Evolutionary conservation across 2,888 invertebrate species (phyloP), one percentile per base, ranked within the genome.

Genomic region (Pachydiplax longipennis): DNA sequence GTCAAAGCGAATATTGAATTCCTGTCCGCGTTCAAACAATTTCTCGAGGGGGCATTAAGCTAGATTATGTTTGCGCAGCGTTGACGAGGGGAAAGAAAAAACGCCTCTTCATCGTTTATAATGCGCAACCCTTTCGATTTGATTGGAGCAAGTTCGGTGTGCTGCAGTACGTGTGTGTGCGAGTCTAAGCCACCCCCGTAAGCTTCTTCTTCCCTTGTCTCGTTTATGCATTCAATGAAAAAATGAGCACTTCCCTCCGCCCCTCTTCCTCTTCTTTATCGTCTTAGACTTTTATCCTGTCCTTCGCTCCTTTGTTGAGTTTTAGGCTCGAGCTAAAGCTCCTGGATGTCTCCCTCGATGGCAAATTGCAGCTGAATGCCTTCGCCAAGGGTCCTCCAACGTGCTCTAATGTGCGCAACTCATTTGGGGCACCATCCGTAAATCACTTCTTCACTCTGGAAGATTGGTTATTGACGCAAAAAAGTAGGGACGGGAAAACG

Each of bases 391-490:
- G 87, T 22, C 37, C 87, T 61, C 37, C 61, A 58, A 87, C 73
- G 73, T 87, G 58, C 87, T 61, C 65, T 87, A 87, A 87, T 87
- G 87, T 35, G 61, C 87, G 87, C 61, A 37, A 61, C 87, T 87
- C 87, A 61, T 87, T 87, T 31, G 83, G 31, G 22, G 58, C 13
- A 10, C 25, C 18, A 25, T 44, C 87, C 87, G 61, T 87, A 87
- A 87, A 87, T 87, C 87, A 87, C 87, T 87, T 87, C 61, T 61
- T 87, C 87, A 87, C 61, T 87, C 35, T 61, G 22, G 87, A n/a
- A 87, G 87, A 87, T 87, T 87, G 87, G 87, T 87, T 87, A 87
- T 87, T 87, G 87, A 87, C 87, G 61, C 53, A 58, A 58, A 44
- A 53, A 83, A 22, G 82, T 44, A n/a, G 82, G 22, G 82, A 2